Evolutionary conservation across 2,888 invertebrate genomes (phyloP).

Genomic region (Galerucella nymphaeae): DNA sequence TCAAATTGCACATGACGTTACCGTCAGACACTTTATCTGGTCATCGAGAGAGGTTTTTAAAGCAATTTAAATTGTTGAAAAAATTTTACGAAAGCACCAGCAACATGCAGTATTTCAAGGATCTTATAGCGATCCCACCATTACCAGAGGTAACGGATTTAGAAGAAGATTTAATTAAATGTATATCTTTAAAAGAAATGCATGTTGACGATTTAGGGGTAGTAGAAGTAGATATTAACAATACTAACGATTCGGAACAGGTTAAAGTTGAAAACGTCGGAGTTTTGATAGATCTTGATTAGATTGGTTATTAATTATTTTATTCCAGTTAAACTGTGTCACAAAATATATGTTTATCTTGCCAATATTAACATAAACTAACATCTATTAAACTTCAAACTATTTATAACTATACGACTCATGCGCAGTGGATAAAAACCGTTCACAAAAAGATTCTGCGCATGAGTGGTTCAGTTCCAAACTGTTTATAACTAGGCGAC

Average conservation of each 20-base stretch:
- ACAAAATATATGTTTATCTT: too few relatives aligned
- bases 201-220: constrained; percentile 4
- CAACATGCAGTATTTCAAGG: constrained; percentile 97
- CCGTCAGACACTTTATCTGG: constrained; percentile 90
- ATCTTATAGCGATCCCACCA: constrained; percentile 91
- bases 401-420: too few relatives aligned
- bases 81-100: constrained; percentile 93
- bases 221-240: constrained; percentile 11
- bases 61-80: constrained; percentile 88
- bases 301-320: background rate
- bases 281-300: constrained; percentile 25
- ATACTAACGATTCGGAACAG: background rate
- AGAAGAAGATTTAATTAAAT: constrained; percentile 38
- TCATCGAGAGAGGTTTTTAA: constrained; percentile 88
- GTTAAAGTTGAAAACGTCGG: constrained; percentile 16
- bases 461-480: too few relatives aligned
- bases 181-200: constrained; percentile 34
- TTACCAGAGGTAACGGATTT: constrained; percentile 79
- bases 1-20: constrained; percentile 90
- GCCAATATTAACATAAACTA: too few relatives aligned
- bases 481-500: too few relatives aligned
- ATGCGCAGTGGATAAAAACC: too few relatives aligned
- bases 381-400: too few relatives aligned
- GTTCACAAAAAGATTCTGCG: too few relatives aligned
- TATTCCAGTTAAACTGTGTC: too few relatives aligned